phyloP scores from a whole-genome alignment of 2,797 vertebrate species.

The Streptopelia turtur region DNA sequence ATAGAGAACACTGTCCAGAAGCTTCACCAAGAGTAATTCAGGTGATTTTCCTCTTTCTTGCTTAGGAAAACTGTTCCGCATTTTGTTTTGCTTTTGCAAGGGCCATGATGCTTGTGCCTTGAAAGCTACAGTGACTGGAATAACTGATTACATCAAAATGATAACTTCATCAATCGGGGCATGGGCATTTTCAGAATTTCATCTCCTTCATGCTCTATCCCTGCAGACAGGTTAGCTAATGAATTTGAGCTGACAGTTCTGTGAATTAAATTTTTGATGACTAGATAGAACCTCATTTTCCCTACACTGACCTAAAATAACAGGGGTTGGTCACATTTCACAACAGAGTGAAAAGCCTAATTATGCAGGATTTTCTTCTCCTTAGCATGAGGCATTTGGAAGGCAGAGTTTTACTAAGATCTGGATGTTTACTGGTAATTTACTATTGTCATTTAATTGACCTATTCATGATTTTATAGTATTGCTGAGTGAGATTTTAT shows the following conservation, averaged over 20 bases:
- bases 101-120: neutral
- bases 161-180: neutral
- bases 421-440: neutral
- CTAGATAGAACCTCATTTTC: neutral
- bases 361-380: neutral
- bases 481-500: neutral
- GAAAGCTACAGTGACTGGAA: neutral
- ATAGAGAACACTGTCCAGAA: neutral
- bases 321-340: neutral
- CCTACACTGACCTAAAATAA: neutral
- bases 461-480: neutral
- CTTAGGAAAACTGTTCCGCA: neutral
- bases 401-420: neutral
- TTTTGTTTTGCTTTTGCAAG: neutral
- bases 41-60: neutral
- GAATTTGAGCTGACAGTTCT: neutral
- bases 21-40: neutral
- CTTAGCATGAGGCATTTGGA: neutral
- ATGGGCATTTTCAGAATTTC: neutral
- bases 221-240: neutral
- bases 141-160: neutral
- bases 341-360: neutral
- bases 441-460: neutral
- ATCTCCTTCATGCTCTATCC: neutral
- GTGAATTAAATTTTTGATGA: neutral